Conservation (phyloP, 2,797 vertebrate species). For the Lacerta bilineata region DNA sequence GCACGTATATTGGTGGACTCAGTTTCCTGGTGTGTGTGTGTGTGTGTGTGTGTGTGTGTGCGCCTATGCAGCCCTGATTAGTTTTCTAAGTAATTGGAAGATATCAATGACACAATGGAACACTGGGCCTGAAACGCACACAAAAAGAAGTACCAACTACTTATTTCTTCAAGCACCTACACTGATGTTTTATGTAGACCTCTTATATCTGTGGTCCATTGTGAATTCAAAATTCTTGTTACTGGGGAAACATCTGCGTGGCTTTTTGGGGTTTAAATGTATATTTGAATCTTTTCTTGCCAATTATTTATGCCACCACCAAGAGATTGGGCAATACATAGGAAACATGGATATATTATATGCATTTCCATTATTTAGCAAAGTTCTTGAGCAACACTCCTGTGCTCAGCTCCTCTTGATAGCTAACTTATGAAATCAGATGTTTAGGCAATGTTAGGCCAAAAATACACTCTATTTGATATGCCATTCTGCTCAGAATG, state of each 20-base stretch:
- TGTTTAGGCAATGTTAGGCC: conserved; percentile 55
- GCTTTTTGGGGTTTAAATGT: background rate
- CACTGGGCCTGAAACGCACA: background rate
- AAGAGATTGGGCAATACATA: conserved; percentile 9
- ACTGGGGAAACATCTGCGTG: background rate
- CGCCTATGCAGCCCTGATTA: background rate
- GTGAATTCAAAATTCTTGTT: background rate
- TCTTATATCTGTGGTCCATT: background rate
- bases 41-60: background rate
- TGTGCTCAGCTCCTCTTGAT: background rate
- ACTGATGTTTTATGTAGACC: background rate
- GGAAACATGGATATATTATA: conserved; percentile 30
- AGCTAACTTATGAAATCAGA: conserved; percentile 23
- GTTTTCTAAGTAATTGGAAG: background rate
- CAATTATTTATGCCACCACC: conserved; percentile 29
- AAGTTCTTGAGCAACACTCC: conserved; percentile 21
- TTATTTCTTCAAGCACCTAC: background rate
- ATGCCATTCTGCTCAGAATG: conserved; percentile 52
- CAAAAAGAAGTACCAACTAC: background rate
- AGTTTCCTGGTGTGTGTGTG: no score
- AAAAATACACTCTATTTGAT: conserved; percentile 51
- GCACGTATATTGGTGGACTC: background rate
- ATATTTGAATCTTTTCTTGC: background rate
- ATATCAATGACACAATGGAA: background rate
- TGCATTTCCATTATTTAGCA: conserved; percentile 27